phyloP scores from a whole-genome alignment of 2,113 vertebrate species.

The Platysternon megacephalum region DNA sequence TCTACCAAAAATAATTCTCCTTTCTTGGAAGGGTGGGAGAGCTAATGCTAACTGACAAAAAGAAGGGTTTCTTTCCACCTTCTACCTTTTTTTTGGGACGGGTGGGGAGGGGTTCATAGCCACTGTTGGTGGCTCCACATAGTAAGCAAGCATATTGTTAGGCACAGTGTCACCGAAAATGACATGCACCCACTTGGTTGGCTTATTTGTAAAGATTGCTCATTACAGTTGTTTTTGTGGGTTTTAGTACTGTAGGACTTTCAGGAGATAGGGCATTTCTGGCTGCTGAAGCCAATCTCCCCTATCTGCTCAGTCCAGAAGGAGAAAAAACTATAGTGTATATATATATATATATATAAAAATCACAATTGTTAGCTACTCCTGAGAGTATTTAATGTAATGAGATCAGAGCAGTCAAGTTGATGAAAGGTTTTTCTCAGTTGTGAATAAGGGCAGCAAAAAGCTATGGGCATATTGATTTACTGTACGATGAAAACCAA shows the following conservation, averaged over 20 bases:
- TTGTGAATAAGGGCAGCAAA: constrained; percentile 31
- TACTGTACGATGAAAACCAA: constrained; percentile 37
- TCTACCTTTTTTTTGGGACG: too few relatives aligned
- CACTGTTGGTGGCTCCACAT: background rate
- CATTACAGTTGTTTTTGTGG: constrained; percentile 31
- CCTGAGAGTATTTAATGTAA: constrained; percentile 29
- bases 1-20: background rate
- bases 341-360: background rate
- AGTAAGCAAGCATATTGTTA: background rate
- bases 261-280: constrained; percentile 38
- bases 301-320: background rate
- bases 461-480: constrained; percentile 32
- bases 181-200: constrained; percentile 23
- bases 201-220: constrained; percentile 52
- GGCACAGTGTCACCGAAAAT: background rate
- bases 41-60: too few relatives aligned
- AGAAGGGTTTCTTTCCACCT: background rate
- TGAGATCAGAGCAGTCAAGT: constrained; percentile 24
- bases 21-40: background rate
- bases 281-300: background rate
- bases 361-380: constrained; percentile 46
- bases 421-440: constrained; percentile 26
- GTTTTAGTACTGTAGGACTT: constrained; percentile 22
- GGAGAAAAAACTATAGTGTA: constrained; percentile 10
- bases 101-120: background rate